Conservation (phyloP, 2,797 vertebrate genomes). For the Petrocephalus sullivani region DNA sequence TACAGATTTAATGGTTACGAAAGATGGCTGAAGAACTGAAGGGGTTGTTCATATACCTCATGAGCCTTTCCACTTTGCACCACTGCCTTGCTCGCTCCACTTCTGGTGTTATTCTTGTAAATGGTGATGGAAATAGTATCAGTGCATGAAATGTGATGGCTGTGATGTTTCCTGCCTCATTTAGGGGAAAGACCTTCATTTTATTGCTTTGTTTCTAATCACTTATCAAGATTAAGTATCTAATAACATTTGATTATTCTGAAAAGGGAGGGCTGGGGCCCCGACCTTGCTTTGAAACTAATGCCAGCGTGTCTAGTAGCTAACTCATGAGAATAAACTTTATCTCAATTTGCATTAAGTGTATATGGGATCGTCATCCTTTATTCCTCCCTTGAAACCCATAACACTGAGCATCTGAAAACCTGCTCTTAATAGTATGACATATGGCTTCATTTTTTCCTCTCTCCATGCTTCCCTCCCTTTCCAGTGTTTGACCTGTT, state of each 20-base stretch:
- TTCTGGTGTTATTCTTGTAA: conserved; percentile 12
- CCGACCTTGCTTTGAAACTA: conserved; percentile 1
- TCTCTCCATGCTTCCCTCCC: conserved; percentile 46
- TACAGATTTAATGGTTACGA: conserved; percentile 14
- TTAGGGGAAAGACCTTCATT: conserved; percentile 23
- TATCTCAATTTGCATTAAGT: conserved; percentile 28
- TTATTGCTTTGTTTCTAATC: background rate
- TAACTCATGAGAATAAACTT: conserved; percentile 22
- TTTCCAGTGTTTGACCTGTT: conserved; percentile 45
- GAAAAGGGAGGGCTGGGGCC: background rate
- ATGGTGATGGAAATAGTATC: conserved; percentile 35
- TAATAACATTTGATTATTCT: background rate
- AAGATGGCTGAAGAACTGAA: conserved; percentile 34
- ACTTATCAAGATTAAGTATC: background rate
- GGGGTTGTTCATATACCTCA: conserved; percentile 61
- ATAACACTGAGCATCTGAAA: conserved; percentile 17
- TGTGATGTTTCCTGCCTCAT: conserved; percentile 58
- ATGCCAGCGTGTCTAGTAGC: conserved; percentile 21
- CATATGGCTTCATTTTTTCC: conserved; percentile 40
- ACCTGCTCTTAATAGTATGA: conserved; percentile 28
- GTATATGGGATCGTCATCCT: conserved; percentile 26
- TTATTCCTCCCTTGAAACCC: conserved; percentile 19
- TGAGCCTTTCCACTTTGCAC: conserved; percentile 41
- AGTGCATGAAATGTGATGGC: conserved; percentile 43
- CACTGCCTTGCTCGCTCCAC: conserved; percentile 35